Percentiles rank a stretch among this genome's conserved stretches.
phyloP scores from a whole-genome alignment of 2,888 invertebrate genomes.

The Ernsta delagoae region DNA sequence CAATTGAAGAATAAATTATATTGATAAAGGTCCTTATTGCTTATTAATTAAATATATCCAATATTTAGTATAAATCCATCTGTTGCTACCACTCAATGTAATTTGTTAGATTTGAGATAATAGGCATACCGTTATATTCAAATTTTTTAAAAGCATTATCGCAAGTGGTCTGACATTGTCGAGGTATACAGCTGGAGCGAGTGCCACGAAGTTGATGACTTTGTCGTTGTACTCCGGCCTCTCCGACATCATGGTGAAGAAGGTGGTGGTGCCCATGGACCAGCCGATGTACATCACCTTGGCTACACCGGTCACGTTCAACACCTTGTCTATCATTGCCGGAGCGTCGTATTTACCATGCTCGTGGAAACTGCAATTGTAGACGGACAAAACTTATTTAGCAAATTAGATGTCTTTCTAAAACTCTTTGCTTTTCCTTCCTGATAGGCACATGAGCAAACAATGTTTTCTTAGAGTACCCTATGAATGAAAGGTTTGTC shows the following conservation, averaged over 20 bases:
- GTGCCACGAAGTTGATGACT: slow-evolving; percentile 75
- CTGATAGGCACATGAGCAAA: no score
- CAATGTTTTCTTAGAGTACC: no score
- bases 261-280: slow-evolving; percentile 85
- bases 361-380: slow-evolving; percentile 79
- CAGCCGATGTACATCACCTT: slow-evolving; percentile 74
- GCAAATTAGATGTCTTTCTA: no score
- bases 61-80: no score
- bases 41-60: no score
- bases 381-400: background rate
- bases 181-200: slow-evolving; percentile 83
- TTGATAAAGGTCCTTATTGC: no score
- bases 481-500: no score
- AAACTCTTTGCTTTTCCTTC: no score
- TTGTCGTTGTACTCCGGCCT: slow-evolving; percentile 83
- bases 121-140: slow-evolving; percentile 55
- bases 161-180: slow-evolving; percentile 57
- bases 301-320: slow-evolving; percentile 66
- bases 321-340: slow-evolving; percentile 80
- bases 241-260: slow-evolving; percentile 82
- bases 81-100: no score
- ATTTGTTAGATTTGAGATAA: no score
- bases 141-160: slow-evolving; percentile 52
- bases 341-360: slow-evolving; percentile 85
- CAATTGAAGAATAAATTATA: no score